Conservation (phyloP, 1,140 invertebrate species). For the Stegodyphus dumicola region DNA sequence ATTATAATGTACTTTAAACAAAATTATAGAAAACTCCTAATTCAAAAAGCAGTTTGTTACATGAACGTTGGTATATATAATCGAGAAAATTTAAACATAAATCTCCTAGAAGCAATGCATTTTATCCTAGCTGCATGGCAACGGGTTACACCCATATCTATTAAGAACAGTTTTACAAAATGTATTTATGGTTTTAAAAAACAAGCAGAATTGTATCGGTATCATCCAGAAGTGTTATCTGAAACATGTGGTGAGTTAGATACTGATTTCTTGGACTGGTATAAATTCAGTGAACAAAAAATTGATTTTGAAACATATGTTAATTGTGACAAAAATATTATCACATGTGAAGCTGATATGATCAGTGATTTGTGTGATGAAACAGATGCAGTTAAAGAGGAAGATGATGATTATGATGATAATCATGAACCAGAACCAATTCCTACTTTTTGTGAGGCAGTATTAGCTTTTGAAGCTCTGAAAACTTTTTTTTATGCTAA, state of each 20-base stretch:
- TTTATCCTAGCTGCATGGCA: neutral
- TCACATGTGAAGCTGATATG: neutral
- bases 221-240: neutral
- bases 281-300: neutral
- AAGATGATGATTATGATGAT: neutral
- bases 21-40: neutral
- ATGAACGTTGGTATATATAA: neutral
- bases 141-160: neutral
- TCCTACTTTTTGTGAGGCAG: neutral
- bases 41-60: neutral
- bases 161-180: neutral
- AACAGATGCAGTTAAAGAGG: neutral
- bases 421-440: neutral
- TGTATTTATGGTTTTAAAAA: neutral
- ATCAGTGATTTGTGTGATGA: neutral
- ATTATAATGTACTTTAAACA: neutral
- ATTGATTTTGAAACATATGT: neutral
- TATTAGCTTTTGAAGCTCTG: too few relatives aligned
- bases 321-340: neutral
- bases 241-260: neutral
- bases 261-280: neutral
- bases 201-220: neutral
- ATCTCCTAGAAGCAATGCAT: neutral
- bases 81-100: neutral
- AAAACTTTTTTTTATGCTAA: too few relatives aligned